phyloP scores from a whole-genome alignment of 2,888 invertebrate genomes.

The Rhingia rostrata region DNA sequence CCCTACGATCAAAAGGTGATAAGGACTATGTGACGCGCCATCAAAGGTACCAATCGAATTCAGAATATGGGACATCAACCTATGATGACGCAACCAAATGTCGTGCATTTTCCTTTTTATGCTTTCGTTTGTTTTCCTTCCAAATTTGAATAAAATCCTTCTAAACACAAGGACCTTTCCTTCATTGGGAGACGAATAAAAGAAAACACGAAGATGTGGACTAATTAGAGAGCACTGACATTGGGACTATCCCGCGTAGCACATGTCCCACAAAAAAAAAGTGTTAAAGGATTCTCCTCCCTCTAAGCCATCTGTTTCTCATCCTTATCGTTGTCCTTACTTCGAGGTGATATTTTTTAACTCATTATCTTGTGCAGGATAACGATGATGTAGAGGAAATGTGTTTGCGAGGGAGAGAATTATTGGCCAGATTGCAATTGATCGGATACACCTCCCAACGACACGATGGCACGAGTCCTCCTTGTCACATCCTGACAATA shows the following conservation, averaged over 20 bases:
- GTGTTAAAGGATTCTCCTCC: slow-evolving; percentile 64
- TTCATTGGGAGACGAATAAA: slow-evolving; percentile 1
- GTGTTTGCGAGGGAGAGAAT: slow-evolving; percentile 37
- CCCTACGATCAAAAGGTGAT: slow-evolving; percentile 38
- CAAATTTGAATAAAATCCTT: slow-evolving; percentile 51
- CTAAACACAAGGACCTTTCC: not conserved
- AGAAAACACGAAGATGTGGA: slow-evolving; percentile 12
- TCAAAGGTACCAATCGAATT: slow-evolving; percentile 8
- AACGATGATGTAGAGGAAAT: not conserved
- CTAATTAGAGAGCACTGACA: slow-evolving; percentile 53
- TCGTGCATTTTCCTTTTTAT: slow-evolving; percentile 20
- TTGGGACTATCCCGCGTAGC: slow-evolving; percentile 45
- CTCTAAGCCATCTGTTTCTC: slow-evolving; percentile 52
- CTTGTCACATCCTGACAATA: slow-evolving; percentile 11
- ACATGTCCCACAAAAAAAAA: slow-evolving; percentile 39
- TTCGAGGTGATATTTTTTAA: not conserved
- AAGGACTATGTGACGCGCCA: slow-evolving; percentile 26
- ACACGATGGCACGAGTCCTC: slow-evolving; percentile 54
- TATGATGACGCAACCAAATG: slow-evolving; percentile 31
- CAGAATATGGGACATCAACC: slow-evolving; percentile 23
- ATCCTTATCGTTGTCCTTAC: slow-evolving; percentile 9
- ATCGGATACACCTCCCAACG: slow-evolving; percentile 36
- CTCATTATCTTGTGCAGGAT: not conserved
- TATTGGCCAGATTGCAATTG: slow-evolving; percentile 70
- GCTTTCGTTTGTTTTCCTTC: slow-evolving; percentile 16